Evolutionary conservation across 2,888 invertebrate genomes (phyloP).

Genomic region (Chymomyza procnemis): DNA sequence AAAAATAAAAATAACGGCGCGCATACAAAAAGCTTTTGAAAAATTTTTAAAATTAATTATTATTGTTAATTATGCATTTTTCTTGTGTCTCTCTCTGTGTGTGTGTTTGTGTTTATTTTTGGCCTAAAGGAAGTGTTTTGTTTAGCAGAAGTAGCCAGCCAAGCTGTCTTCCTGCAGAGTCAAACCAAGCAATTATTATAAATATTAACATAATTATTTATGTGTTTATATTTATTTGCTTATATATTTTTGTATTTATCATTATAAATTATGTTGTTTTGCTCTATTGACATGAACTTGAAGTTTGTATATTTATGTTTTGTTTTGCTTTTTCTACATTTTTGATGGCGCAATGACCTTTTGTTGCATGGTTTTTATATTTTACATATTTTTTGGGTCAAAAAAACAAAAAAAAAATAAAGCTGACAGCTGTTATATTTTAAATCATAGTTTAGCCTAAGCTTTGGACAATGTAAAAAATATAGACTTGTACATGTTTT

Average conservation of each 20-base stretch:
- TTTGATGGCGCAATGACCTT: constrained; percentile 59
- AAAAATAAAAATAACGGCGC: background rate
- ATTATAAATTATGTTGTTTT: too few species aligned
- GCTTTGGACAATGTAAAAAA: background rate
- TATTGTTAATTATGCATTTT: constrained; percentile 26
- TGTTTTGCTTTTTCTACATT: constrained; percentile 18
- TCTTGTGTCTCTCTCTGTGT: too few species aligned
- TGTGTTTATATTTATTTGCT: background rate
- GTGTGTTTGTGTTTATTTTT: background rate
- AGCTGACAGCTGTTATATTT: background rate
- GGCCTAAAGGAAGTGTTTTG: constrained; percentile 32
- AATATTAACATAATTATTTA: background rate
- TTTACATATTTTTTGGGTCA: too few species aligned
- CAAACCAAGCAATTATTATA: background rate
- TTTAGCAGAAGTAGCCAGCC: constrained; percentile 9
- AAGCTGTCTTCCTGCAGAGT: constrained; percentile 9
- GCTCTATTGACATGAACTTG: background rate
- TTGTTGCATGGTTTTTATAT: background rate
- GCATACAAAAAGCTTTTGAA: constrained; percentile 1
- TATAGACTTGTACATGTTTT: too few species aligned
- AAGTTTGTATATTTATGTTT: background rate
- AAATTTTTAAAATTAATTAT: constrained; percentile 5
- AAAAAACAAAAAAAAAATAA: background rate
- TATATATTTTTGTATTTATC: too few species aligned
- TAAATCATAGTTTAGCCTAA: background rate